A percentile compares a stretch with the other conserved stretches of the same genome.
phyloP scores from a whole-genome alignment of 2,797 vertebrate species.

The Arctocebus calabarensis region DNA sequence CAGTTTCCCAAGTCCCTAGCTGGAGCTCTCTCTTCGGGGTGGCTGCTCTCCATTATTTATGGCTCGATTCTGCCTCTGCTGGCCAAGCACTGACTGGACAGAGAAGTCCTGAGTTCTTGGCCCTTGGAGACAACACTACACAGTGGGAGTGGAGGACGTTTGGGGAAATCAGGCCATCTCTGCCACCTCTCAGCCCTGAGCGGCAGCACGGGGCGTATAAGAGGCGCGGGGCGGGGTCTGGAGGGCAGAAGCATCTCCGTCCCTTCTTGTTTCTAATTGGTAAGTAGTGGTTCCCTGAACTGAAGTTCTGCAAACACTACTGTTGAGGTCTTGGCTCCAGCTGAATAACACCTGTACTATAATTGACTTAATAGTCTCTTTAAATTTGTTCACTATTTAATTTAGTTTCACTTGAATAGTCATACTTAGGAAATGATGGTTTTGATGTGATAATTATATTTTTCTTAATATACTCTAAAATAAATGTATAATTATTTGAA shows the following conservation, averaged over 20 bases:
- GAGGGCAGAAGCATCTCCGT: not conserved
- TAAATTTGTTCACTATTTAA: conserved; percentile 54
- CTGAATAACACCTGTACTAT: conserved; percentile 40
- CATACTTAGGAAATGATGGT: conserved; percentile 42
- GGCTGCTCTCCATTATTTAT: not conserved
- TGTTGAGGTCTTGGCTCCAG: conserved; percentile 13
- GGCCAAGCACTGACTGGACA: not conserved
- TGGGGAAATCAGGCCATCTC: too few relatives aligned
- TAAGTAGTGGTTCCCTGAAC: not conserved
- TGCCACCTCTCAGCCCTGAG: not conserved
- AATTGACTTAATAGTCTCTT: conserved; percentile 53
- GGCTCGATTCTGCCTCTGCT: not conserved
- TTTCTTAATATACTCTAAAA: conserved; percentile 50
- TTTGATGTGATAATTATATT: conserved; percentile 68
- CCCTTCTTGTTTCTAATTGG: not conserved
- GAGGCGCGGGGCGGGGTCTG: too few relatives aligned
- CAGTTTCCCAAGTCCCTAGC: not conserved
- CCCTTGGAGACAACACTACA: too few relatives aligned
- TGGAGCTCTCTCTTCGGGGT: not conserved
- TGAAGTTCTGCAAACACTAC: not conserved
- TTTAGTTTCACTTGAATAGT: conserved; percentile 63
- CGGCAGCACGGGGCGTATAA: too few relatives aligned
- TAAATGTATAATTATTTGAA: conserved; percentile 40
- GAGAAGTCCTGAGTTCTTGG: not conserved
- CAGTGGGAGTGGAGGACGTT: too few relatives aligned